Evolutionary conservation across 2,888 invertebrate species (phyloP), one percentile per base, ranked within the genome.

Genomic region (Ashinkailepas kermadecensis): DNA sequence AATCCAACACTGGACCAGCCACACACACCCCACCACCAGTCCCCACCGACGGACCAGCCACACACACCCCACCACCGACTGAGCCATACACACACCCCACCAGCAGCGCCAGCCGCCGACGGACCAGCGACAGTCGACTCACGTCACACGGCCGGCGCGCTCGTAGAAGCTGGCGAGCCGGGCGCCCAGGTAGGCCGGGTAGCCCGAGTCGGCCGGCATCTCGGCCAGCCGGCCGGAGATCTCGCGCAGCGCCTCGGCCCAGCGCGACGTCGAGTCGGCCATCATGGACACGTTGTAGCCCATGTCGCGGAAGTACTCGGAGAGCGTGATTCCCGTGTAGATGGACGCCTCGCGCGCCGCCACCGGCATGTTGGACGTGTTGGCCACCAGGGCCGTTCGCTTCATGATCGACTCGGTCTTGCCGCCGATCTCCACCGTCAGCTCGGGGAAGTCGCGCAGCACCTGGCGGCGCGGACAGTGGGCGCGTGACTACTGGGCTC

Each of bases 291-390:
- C 99, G 88, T 99, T 96, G 92, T 98, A 97, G 87, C 99, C 99
- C 99, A 98, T 98, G 89, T 91, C 84, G 57, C 91, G 89, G 94
- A 98, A 99, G 90, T 99, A 99, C 89, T 99, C 99, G 57, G 99
- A 97, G n/a, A 99, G 90, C 0, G 99, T 99, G 89, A 99, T 99
- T 86, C 96, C 97, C 83, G 99, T 99, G 89, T 99, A 99, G 88
- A 99, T 99, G 88, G 99, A 99, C 83, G 99, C 99, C 90, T 99
- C 99, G 89, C 99, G 93, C 88, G 99, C 99, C 86, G 99, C 99
- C 84, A 99, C 99, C 87, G 99, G 99, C 99, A 99, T 99, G 94
- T 99, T 99, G 84, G 99, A 99, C 59, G 99, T 99, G 90, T 99
- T 99, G 86, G 99, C 99, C 39, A 99, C 99, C 83, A 99, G 91